Evolutionary conservation across 2,888 invertebrate genomes (phyloP), one percentile per base, ranked within the genome.

Genomic region (Pheosia tremula): DNA sequence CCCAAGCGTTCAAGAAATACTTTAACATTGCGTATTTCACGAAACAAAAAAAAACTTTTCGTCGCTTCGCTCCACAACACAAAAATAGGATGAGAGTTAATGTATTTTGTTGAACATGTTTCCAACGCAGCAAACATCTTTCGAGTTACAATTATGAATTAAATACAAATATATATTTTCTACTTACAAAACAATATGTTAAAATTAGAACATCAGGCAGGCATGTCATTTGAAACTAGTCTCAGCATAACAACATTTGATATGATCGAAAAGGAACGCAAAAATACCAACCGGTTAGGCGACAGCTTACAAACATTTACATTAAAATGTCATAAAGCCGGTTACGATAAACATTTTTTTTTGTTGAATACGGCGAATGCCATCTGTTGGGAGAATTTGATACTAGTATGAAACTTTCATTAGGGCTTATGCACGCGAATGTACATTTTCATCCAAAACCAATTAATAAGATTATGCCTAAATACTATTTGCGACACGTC

Each of bases 261-360:
- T 67, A 63, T 59, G 64, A 71, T 58, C 58, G 59, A 37, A 13
- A 56, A 56, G 54, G 45, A 62, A 57, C 66, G 69, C 74, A 74
- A 66, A 74, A 69, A 71, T 69, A 64, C 60, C 62, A 47, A 68
- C 50, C 50, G 38, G 63, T 62, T 60, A 52, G 36, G 63, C 69
- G 62, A 64, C 67, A 64, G 52, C 66, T 60, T 41, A 24, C 57
- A 50, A 65, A 62, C 68, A 75, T 75, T 75, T 71, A 77, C 77
- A 77, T 74, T 74, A 74, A 74, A 75, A 75, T 74, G 75, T 69
- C 69, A 77, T 75, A 71, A 69, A 75, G 72, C 77, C 77, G 69
- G 75, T 75, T 74, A 57, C 58, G 50, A 68, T 57, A 67, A 9
- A 61, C 37, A n/a, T n/a, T n/a, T 56, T 66, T 74, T 70, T 67